These are phyloP conservation scores for Tiphia femorata DNA, from an alignment of 2,888 invertebrate species.

Conservation along the genomic window DNA sequence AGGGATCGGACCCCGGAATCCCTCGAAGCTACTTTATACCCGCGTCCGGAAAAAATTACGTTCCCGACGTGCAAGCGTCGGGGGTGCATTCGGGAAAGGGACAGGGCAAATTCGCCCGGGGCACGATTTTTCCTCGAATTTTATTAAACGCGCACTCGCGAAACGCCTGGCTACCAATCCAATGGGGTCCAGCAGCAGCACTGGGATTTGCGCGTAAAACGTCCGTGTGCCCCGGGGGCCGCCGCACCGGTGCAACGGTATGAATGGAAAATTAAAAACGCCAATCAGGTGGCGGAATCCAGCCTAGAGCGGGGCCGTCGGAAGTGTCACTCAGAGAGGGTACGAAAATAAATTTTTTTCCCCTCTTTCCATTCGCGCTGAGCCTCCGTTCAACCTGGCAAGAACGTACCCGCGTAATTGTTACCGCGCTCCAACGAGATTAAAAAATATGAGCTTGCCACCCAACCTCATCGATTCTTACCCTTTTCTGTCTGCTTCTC, in stretches of 20 bases:
- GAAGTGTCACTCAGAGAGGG: slow-evolving; percentile 41
- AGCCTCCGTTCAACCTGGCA: background rate
- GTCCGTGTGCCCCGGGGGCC: slow-evolving; percentile 25
- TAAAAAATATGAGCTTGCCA: no score
- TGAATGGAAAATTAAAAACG: slow-evolving; percentile 51
- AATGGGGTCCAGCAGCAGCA: no score
- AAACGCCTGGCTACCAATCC: no score
- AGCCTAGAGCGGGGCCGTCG: slow-evolving; percentile 33
- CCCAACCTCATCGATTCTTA: no score
- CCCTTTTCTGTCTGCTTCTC: no score
- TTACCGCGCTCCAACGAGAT: no score
- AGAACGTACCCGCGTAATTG: background rate
- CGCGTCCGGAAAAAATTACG: background rate
- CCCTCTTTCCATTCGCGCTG: slow-evolving; percentile 3
- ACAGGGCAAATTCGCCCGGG: no score
- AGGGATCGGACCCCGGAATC: background rate
- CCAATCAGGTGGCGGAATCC: slow-evolving; percentile 44
- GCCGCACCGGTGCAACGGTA: slow-evolving; percentile 23
- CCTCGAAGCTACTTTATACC: background rate
- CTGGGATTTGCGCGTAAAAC: slow-evolving; percentile 40
- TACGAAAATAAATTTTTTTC: slow-evolving; percentile 37
- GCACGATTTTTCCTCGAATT: background rate
- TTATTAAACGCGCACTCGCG: background rate
- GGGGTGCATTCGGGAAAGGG: background rate
- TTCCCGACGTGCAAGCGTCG: background rate